These are phyloP conservation scores for Tipula vernalis DNA, from an alignment of 2,888 invertebrate species.

Conservation along the genomic window DNA sequence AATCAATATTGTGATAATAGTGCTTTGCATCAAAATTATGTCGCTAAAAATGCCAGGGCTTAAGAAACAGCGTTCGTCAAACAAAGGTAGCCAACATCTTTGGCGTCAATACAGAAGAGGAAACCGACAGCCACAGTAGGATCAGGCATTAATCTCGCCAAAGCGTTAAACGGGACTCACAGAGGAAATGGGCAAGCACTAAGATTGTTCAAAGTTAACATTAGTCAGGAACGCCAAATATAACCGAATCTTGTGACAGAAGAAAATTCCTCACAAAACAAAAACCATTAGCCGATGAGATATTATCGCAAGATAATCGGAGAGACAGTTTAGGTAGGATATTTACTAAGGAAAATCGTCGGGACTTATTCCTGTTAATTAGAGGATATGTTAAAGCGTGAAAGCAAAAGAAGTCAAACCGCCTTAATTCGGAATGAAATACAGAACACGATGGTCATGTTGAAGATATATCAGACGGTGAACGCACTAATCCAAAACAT, in stretches of 20 bases:
- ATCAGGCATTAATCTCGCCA: too few relatives aligned
- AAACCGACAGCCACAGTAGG: too few relatives aligned
- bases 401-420: slow-evolving; percentile 1
- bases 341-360: slow-evolving; percentile 27
- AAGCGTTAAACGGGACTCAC: too few relatives aligned
- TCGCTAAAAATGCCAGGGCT: too few relatives aligned
- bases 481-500: slow-evolving; percentile 61
- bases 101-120: too few relatives aligned
- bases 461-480: slow-evolving; percentile 76
- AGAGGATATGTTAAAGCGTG: background rate
- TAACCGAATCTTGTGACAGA: slow-evolving; percentile 29
- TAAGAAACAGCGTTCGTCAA: too few relatives aligned
- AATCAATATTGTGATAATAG: too few relatives aligned
- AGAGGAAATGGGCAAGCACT: too few relatives aligned
- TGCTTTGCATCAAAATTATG: too few relatives aligned
- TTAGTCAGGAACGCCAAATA: slow-evolving; percentile 34
- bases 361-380: slow-evolving; percentile 22
- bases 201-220: too few relatives aligned
- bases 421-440: slow-evolving; percentile 38
- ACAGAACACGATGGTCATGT: slow-evolving; percentile 79
- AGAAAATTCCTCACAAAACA: slow-evolving; percentile 41
- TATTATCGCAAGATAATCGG: slow-evolving; percentile 30
- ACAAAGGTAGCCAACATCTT: too few relatives aligned
- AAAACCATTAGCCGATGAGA: slow-evolving; percentile 32
- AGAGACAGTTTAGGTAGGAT: too few relatives aligned